Evolutionary conservation across 2,888 invertebrate genomes (phyloP), one percentile per base, ranked within the genome.

Genomic region (Drosophila flavopinicola): DNA sequence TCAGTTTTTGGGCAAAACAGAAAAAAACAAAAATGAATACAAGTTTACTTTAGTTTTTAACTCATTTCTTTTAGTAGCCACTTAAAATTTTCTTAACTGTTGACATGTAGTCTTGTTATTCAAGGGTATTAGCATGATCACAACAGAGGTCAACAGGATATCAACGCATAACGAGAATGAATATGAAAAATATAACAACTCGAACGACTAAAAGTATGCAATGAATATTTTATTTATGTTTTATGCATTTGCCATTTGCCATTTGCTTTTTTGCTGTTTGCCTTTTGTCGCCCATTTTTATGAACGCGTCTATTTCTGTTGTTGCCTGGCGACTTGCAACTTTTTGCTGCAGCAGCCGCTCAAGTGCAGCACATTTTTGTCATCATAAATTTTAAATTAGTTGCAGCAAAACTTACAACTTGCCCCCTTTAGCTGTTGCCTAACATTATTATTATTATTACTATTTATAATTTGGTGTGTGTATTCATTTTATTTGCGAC

Each of bases 311-410:
- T 29, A 37, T 20, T 39, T 53, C 51, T 45, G 51, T 38, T 49
- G 17, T 38, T 38, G 33, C 51, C 56, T 60, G 63, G 60, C 42
- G 63, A 52, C 52, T 63, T 65, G 56, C 68, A 56, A 52, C 63
- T 75, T 78, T 75, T 68, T 67, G 61, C 52, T 44, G 63, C 63
- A 71, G 54, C 29, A 63, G 57, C 58, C 58, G 52, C 33, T 65
- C 65, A 59, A 73, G 52, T 65, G 65, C 71, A 70, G 66, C 70
- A 74, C 42, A 71, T 74, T 72, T 75, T 69, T 67, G 61, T 58
- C 77, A 79, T 79, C 79, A 82, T 82, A 77, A 85, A 82, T 82
- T 77, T 83, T 83, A 78, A 72, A 82, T 85, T 69, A 79, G 75
- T 65, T 76, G 64, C 66, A 56, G 64, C 56, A 66, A 66, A 66